Evolutionary conservation across 1,140 invertebrate species (phyloP), one percentile per base, ranked within the genome.

Genomic region (Leguminivora glycinivorella): DNA sequence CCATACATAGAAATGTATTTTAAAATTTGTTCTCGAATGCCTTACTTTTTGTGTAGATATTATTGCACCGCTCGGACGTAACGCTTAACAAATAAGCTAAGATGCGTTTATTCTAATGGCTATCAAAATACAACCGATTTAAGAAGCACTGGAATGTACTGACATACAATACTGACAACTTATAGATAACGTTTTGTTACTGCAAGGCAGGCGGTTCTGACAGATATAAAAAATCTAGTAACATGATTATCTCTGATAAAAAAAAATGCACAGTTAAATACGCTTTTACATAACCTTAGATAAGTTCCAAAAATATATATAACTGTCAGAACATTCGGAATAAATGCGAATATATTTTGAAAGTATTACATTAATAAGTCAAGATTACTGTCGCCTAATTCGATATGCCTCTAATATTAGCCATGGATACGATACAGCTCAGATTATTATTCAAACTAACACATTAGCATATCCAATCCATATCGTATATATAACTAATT

Each of bases 131-230:
- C 58, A 63, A 63, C 58, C 58, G 58, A 17, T 31, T 63, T 63
- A 63, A 63, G 58, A 63, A 63, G 58, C 58, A 63, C 58, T 63
- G 58, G 58, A 63, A 63, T 63, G 58, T 63, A 63, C 26, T 31
- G 14, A 52, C 47, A n/a, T 14, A 47, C 43, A 52, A 52, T 52
- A 52, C 47, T 52, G 47, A 52, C 19, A 52, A 43, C 7, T 52
- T 52, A 52, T 22, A 52, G 17, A 52, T 9, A 52, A 52, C 14
- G 14, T 17, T 52, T 22, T 52, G 47, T 9, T 52, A 22, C 5
- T 7, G 43, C 47, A 52, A 22, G n/a, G 10, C 22, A 22, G 17
- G 43, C 34, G n/a, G 17, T 52, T 52, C 47, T 52, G 47, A 52
- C 47, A 22, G n/a, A 9, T 52, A 40, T n/a, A 43, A 43, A 43